Evolutionary conservation across 2,113 vertebrate genomes (phyloP).

Genomic region (Ascaphus truei): DNA sequence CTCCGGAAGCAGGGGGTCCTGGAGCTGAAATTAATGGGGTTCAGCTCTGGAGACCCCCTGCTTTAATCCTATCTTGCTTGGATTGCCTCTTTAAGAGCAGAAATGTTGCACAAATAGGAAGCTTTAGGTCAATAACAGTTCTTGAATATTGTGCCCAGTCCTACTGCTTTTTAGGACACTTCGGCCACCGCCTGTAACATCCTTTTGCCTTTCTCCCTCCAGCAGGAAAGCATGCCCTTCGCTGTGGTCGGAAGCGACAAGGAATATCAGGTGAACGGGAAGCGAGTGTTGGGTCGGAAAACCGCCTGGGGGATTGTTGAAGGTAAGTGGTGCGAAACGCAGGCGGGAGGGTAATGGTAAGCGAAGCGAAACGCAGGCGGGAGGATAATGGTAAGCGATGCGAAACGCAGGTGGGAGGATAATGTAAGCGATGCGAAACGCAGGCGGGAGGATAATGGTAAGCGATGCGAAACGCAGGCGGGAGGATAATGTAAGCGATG

Average conservation of each 20-base stretch:
- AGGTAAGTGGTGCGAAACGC: constrained; percentile 62
- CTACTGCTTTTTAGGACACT: too few species aligned
- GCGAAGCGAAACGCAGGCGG: not conserved
- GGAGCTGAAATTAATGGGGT: too few species aligned
- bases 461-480: constrained; percentile 95
- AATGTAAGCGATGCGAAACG: not conserved
- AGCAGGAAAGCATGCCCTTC: constrained; percentile 94
- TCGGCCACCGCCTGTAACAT: too few species aligned
- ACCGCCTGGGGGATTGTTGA: constrained; percentile 95
- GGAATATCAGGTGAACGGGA: constrained; percentile 94
- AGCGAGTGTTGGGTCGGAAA: constrained; percentile 90
- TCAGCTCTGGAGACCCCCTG: too few species aligned
- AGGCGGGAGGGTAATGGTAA: not conserved
- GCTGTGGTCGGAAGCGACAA: constrained; percentile 96
- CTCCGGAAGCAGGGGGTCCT: too few species aligned
- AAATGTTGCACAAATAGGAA: too few species aligned
- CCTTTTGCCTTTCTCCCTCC: constrained; percentile 42
- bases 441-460: not conserved
- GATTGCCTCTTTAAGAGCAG: too few species aligned
- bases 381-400: constrained; percentile 51
- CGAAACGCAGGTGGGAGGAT: too few species aligned
- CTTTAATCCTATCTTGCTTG: too few species aligned
- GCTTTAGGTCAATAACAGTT: too few species aligned
- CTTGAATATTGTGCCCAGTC: too few species aligned
- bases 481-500: constrained; percentile 95